Evolutionary conservation across 2,113 vertebrate genomes (phyloP), one percentile per base, ranked within the genome.

Genomic region (Prochilodus magdalenae): DNA sequence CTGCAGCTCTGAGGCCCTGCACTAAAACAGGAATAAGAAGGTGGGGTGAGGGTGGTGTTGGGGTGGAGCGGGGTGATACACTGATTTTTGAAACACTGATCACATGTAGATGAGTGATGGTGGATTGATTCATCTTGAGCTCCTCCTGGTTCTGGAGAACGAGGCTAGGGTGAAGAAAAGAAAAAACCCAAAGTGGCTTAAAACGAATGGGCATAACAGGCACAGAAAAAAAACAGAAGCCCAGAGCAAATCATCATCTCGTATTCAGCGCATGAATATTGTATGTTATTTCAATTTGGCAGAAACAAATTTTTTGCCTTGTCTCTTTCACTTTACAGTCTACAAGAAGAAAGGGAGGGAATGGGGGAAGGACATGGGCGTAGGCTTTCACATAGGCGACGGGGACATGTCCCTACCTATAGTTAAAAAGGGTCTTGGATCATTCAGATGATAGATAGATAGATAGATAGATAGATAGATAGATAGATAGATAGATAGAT

Each of bases 51-150:
- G 87, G 91, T 90, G n/a, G n/a, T n/a, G 36, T 36, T 36, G 3
- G 36, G 36, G 36, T 3, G 36, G 36, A 7, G 36, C 36, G n/a
- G n/a, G n/a, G n/a, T n/a, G n/a, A n/a, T 92, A 90, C 87, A 84
- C 86, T 55, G 90, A 91, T 91, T 92, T 91, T 90, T 87, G 89
- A 91, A 91, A 93, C 89, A 89, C 67, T 77, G 80, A 85, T 86
- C 59, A 63, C 14, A 40, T 70, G 65, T n/a, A 3, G 59, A 72
- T 20, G 33, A 74, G 65, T 20, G 33, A 74, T 74, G 81, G 27
- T 29, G 63, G 65, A 74, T 73, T 24, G 6, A 73, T 60, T 77
- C 29, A 62, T 66, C 7, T 24, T 26, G 29, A 67, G 62, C 30
- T 5, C 18, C 47, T 72, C 72, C 22, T 30, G 77, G 5, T 27